Conservation (phyloP, 2,888 invertebrate species). For the Drosophila seclusa region DNA sequence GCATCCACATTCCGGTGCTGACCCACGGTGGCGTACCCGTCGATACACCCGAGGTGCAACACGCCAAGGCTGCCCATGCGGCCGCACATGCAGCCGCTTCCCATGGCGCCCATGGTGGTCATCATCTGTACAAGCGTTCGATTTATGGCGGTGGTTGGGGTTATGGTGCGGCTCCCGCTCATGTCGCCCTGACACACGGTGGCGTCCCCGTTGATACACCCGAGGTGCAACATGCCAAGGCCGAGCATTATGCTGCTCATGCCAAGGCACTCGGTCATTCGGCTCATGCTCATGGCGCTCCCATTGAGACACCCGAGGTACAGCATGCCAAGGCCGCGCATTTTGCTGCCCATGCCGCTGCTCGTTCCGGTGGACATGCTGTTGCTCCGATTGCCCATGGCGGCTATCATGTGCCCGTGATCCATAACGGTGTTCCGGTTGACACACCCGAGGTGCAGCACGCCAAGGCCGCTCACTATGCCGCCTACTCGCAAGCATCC, state of each 20-base stretch:
- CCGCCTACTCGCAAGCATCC: slow-evolving; percentile 83
- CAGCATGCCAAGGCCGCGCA: slow-evolving; percentile 84
- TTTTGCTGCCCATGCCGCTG: slow-evolving; percentile 84
- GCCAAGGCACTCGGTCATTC: slow-evolving; percentile 82
- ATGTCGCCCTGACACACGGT: slow-evolving; percentile 83
- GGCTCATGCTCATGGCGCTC: slow-evolving; percentile 80
- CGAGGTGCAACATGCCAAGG: slow-evolving; percentile 85
- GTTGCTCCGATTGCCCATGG: slow-evolving; percentile 67
- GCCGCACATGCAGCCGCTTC: slow-evolving; percentile 86
- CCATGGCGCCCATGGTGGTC: slow-evolving; percentile 76
- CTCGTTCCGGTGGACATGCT: slow-evolving; percentile 80
- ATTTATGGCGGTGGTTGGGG: slow-evolving; percentile 83
- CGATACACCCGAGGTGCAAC: slow-evolving; percentile 85
- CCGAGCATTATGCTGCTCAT: slow-evolving; percentile 84
- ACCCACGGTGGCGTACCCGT: slow-evolving; percentile 84
- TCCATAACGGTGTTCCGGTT: slow-evolving; percentile 85
- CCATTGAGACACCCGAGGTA: slow-evolving; percentile 86
- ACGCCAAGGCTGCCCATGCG: slow-evolving; percentile 86
- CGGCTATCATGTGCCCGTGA: slow-evolving; percentile 84
- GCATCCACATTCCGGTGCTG: slow-evolving; percentile 76
- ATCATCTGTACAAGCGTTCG: slow-evolving; percentile 85
- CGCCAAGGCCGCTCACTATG: slow-evolving; percentile 84
- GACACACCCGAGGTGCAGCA: slow-evolving; percentile 86
- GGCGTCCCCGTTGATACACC: slow-evolving; percentile 86
- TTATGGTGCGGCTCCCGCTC: slow-evolving; percentile 77